phyloP scores from a whole-genome alignment of 2,888 invertebrate genomes.

The Axea sp. region DNA sequence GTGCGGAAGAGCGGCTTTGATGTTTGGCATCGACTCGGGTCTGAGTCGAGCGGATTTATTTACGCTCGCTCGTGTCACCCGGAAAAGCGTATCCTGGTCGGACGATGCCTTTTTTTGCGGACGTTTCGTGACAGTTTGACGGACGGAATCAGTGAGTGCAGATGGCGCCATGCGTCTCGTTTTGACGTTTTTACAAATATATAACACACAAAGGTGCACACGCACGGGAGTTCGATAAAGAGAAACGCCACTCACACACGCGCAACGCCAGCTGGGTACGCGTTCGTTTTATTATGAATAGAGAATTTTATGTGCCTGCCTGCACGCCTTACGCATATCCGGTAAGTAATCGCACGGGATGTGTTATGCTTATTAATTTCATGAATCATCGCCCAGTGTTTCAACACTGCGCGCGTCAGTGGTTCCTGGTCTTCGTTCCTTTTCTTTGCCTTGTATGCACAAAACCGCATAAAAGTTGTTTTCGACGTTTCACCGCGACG shows the following conservation, averaged over 20 bases:
- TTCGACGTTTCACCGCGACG: too few relatives aligned
- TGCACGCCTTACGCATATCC: constrained; percentile 78
- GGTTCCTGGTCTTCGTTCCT: neutral
- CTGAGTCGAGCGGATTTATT: too few relatives aligned
- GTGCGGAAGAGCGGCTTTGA: too few relatives aligned
- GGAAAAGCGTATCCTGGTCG: too few relatives aligned
- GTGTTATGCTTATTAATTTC: constrained; percentile 44
- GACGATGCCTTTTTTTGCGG: constrained; percentile 15
- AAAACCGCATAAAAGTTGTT: too few relatives aligned
- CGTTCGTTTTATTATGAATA: constrained; percentile 73
- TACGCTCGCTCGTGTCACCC: too few relatives aligned
- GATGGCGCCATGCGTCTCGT: constrained; percentile 39
- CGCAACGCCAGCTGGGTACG: constrained; percentile 70
- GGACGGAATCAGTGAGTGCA: constrained; percentile 19
- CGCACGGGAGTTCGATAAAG: neutral
- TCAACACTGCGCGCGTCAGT: constrained; percentile 2
- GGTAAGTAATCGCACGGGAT: constrained; percentile 69
- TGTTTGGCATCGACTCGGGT: too few relatives aligned
- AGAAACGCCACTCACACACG: too few relatives aligned
- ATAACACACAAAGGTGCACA: neutral
- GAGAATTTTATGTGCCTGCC: constrained; percentile 77
- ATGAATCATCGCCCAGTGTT: constrained; percentile 28
- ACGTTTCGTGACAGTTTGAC: constrained; percentile 42
- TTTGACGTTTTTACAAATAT: constrained; percentile 34
- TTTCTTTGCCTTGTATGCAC: too few relatives aligned